phyloP scores from a whole-genome alignment of 2,888 invertebrate genomes.

The Temnothorax ravouxi region DNA sequence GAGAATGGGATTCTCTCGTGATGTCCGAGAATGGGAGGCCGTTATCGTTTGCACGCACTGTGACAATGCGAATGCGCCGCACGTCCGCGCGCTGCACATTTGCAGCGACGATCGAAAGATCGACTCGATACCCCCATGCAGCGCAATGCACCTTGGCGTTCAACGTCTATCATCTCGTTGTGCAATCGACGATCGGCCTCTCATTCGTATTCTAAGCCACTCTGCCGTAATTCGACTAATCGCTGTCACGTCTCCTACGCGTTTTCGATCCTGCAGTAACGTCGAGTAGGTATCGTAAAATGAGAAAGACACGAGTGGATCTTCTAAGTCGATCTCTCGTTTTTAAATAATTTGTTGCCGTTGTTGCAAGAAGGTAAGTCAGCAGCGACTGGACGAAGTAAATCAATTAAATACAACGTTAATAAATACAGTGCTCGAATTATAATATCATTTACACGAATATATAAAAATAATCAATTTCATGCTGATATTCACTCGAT shows the following conservation, averaged over 20 bases:
- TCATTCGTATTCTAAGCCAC: constrained; percentile 19
- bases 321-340: constrained; percentile 32
- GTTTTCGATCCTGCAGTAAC: constrained; percentile 21
- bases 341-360: constrained; percentile 20
- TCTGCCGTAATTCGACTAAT: constrained; percentile 27
- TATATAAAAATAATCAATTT: not conserved
- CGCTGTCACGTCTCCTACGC: constrained; percentile 27
- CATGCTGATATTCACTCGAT: not conserved
- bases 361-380: constrained; percentile 46
- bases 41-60: constrained; percentile 67
- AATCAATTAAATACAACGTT: not conserved
- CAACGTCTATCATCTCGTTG: constrained; percentile 30
- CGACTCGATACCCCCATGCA: constrained; percentile 13
- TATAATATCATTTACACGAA: not conserved
- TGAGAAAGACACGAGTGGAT: constrained; percentile 18
- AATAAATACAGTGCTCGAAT: not conserved
- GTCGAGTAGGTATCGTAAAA: constrained; percentile 50
- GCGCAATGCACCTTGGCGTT: not conserved
- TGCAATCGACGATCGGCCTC: constrained; percentile 33
- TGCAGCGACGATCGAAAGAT: constrained; percentile 27
- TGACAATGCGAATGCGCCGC: constrained; percentile 30
- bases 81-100: constrained; percentile 8
- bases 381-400: not conserved
- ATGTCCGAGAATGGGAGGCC: constrained; percentile 40
- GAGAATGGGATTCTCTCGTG: constrained; percentile 48